Percentiles rank a stretch among this genome's conserved stretches.
phyloP scores from a whole-genome alignment of 1,140 invertebrate genomes.

The Drosophila triauraria region DNA sequence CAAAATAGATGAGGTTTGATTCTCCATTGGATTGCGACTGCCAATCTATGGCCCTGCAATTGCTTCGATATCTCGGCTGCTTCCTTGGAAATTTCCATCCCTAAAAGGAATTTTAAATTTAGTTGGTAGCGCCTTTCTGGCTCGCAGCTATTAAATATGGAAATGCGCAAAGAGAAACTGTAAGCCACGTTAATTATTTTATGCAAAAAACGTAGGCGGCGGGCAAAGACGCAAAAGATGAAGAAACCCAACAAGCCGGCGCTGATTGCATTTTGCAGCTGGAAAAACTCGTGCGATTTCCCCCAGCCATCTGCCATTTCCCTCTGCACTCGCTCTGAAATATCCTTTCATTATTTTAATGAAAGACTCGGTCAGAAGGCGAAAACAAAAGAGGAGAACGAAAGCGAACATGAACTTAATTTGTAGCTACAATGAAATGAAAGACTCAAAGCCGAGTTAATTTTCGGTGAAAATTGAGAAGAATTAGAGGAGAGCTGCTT shows the following conservation, averaged over 20 bases:
- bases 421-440: conserved; percentile 44
- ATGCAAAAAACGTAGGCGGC: conserved; percentile 45
- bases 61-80: conserved; percentile 10
- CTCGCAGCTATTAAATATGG: conserved; percentile 65
- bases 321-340: conserved; percentile 18
- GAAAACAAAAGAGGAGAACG: conserved; percentile 26
- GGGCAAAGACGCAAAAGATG: conserved; percentile 10
- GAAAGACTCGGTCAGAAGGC: conserved; percentile 48
- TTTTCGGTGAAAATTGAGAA: conserved; percentile 33
- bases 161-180: conserved; percentile 60
- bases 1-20: conserved; percentile 46
- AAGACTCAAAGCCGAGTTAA: conserved; percentile 20
- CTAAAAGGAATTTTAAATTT: conserved; percentile 32
- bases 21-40: conserved; percentile 26
- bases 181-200: conserved; percentile 77
- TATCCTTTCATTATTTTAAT: conserved; percentile 78
- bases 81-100: neutral
- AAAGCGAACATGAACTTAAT: conserved; percentile 61
- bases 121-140: neutral
- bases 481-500: conserved; percentile 22
- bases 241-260: conserved; percentile 61
- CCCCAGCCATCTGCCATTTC: conserved; percentile 12
- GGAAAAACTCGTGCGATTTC: conserved; percentile 29
- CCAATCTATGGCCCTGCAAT: conserved; percentile 32
- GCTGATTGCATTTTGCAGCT: conserved; percentile 73